These are phyloP conservation scores for Varanus salvator DNA, from an alignment of 2,113 vertebrate species.

Conservation along the genomic window DNA sequence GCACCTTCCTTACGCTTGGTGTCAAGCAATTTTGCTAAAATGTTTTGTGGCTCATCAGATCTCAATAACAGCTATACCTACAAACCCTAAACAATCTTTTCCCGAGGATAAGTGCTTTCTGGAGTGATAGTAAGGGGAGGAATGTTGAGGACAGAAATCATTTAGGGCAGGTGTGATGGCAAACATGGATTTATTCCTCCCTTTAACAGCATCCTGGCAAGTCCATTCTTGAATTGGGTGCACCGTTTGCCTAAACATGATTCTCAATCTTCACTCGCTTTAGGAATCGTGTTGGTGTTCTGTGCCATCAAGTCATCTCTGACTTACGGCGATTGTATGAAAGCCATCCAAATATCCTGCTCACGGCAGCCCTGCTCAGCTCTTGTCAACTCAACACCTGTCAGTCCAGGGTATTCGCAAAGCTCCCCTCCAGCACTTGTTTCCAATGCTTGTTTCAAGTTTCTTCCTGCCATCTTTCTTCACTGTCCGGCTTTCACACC, in stretches of 20 bases:
- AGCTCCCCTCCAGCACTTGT: too few species aligned
- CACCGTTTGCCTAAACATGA: not conserved
- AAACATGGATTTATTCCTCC: not conserved
- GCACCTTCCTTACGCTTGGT: not conserved
- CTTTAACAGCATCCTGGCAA: not conserved
- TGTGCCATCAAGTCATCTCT: too few species aligned
- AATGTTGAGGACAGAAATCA: conserved; percentile 14
- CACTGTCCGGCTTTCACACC: too few species aligned
- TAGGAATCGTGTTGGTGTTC: not conserved
- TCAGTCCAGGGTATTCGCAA: too few species aligned
- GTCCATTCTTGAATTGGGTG: not conserved
- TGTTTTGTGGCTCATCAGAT: conserved; percentile 18
- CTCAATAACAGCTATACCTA: conserved; percentile 15
- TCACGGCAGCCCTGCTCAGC: too few species aligned
- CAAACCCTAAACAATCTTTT: not conserved
- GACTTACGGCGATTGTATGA: too few species aligned
- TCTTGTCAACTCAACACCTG: too few species aligned
- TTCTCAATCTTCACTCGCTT: not conserved
- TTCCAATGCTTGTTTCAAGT: too few species aligned
- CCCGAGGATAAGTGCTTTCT: not conserved
- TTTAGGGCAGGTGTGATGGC: not conserved
- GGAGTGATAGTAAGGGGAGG: conserved; percentile 1
- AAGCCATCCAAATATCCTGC: too few species aligned
- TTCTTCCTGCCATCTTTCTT: too few species aligned
- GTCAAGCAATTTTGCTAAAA: conserved; percentile 16